A percentile compares a stretch with the other conserved stretches of the same genome.
phyloP scores from a whole-genome alignment of 2,113 vertebrate species.

The Melanocharis versteri region DNA sequence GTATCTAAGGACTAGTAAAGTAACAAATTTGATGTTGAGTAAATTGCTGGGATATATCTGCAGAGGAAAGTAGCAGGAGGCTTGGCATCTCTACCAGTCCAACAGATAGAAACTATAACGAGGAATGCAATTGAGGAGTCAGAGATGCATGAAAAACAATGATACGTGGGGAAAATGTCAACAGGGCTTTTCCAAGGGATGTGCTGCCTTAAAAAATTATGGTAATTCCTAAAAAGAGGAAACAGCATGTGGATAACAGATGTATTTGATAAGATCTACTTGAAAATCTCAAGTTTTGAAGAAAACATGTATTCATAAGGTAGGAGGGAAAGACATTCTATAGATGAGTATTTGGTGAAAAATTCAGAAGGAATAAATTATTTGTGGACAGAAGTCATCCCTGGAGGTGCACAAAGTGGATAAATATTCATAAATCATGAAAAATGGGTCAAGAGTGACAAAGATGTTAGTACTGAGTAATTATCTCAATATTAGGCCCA shows the following conservation, averaged over 20 bases:
- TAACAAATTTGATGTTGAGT: background rate
- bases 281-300: background rate
- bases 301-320: fast-evolving
- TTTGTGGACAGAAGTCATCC: background rate
- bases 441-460: background rate
- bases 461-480: background rate
- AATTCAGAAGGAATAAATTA: background rate
- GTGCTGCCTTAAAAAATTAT: background rate
- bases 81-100: background rate
- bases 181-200: background rate
- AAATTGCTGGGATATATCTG: background rate
- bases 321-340: background rate
- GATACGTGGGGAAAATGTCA: background rate
- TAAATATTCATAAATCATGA: background rate
- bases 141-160: background rate
- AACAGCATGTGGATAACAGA: background rate
- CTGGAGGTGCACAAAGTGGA: background rate
- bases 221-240: background rate
- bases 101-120: background rate
- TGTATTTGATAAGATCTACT: background rate
- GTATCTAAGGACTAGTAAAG: background rate
- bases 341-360: background rate
- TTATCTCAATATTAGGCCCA: background rate
- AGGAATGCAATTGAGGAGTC: background rate
- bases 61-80: background rate